Percentiles rank a stretch among this genome's conserved stretches.
These are phyloP conservation scores for Dryocosmus kuriphilus DNA, from an alignment of 2,888 invertebrate genomes.

Conservation along the genomic window DNA sequence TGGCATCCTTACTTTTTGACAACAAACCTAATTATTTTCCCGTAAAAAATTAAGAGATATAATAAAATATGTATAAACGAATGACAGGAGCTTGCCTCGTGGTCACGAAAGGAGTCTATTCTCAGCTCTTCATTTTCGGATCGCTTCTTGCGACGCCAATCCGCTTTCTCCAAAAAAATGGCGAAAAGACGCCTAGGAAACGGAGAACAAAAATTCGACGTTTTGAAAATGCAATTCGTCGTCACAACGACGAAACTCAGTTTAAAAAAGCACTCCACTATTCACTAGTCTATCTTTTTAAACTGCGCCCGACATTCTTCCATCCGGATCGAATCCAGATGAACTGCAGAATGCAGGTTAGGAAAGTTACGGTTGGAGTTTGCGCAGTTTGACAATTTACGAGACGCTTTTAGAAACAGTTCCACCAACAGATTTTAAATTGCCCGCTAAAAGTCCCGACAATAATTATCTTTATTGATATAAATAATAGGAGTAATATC, in stretches of 20 bases:
- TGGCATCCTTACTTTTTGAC: neutral
- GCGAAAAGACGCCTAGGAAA: constrained; percentile 18
- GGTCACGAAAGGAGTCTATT: constrained; percentile 48
- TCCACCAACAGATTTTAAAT: constrained; percentile 1
- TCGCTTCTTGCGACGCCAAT: constrained; percentile 40
- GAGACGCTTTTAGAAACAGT: neutral
- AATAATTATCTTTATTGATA: neutral
- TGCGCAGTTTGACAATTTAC: neutral
- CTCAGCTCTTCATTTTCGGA: constrained; percentile 64
- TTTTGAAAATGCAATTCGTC: neutral
- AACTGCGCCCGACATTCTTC: neutral
- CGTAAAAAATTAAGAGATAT: neutral
- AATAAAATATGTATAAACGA: neutral
- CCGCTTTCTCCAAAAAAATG: constrained; percentile 37
- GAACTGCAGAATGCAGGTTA: constrained; percentile 20
- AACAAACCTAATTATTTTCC: neutral
- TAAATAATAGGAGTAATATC: neutral
- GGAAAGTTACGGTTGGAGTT: neutral
- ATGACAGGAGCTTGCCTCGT: constrained; percentile 55
- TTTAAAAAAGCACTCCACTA: constrained; percentile 21
- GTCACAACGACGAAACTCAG: neutral
- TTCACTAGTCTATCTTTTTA: neutral
- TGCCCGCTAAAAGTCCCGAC: neutral
- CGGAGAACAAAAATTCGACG: neutral
- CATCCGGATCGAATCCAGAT: constrained; percentile 27